Base-by-base conservation (phyloP, 2,113 vertebrate species). In the Rhombomys opimus region DNA sequence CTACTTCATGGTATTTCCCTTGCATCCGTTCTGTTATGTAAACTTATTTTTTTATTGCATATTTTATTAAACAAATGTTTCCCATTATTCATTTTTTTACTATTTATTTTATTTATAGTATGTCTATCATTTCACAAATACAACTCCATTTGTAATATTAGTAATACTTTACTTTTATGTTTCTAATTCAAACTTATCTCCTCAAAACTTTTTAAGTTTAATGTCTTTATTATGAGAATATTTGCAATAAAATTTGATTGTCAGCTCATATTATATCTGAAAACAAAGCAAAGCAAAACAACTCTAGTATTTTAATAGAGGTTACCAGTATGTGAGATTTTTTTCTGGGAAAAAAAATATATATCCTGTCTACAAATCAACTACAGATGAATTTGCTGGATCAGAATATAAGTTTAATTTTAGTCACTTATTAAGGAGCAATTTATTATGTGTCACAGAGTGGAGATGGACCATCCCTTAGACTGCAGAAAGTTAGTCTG, bases 351-450 rank as follows among this genome's bases (percentile, higher is more conserved):
- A 89, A 11, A 86, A 72, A 41, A 68, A 27, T 17, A 20, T 70
- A 10, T 77, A 89, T 32, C 61, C 4, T 59, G 52, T 54, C 27
- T 85, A 70, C 27, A 46, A 89, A 73, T 82, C 15, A 35, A 84
- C 18, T 92, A 12, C 54, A 38, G 17, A 75, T 63, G 46, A 67
- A 50, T 94, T 77, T 78, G 84, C 12, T 77, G 7, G 1, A 12
- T 52, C 30, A 68, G 27, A 84, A 93, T 75, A 63, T 82, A 68
- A 95, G 78, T 38, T 61, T 82, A 73, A 92, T 52, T 95, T 67
- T 90, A 73, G 7, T 30, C 6, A 46, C 70, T 0, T 35, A 3
- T 57, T 87, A 90, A 96, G 75, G 38, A 12, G 38, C 18, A 95
- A 67, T 75, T 90, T 80, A 30, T 75, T 63, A 70, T 11, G 41